Evolutionary conservation across 2,888 invertebrate species (phyloP).

Genomic region (Ditylenchus weischeri): DNA sequence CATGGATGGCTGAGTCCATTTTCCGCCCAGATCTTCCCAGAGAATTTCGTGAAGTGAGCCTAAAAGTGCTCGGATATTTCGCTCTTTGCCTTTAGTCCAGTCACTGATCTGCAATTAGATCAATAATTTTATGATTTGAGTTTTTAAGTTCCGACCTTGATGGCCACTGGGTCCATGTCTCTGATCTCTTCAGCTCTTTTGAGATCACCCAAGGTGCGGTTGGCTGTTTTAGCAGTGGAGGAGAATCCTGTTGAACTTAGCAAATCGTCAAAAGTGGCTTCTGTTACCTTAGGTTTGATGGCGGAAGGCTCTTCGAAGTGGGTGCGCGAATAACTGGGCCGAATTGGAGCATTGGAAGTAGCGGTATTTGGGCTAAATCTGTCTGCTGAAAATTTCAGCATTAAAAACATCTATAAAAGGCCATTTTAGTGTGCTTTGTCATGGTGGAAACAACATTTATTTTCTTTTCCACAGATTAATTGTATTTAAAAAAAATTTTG

Average conservation of each 20-base stretch:
- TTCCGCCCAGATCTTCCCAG: constrained; percentile 68
- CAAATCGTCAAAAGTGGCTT: constrained; percentile 61
- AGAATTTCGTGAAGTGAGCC: constrained; percentile 81
- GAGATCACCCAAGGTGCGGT: constrained; percentile 61
- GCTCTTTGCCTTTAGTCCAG: constrained; percentile 87
- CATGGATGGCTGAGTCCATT: constrained; percentile 92
- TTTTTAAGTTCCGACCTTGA: constrained; percentile 57
- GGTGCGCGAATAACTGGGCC: constrained; percentile 4
- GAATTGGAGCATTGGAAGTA: not conserved
- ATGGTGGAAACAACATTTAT: too few relatives aligned
- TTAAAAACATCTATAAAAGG: too few relatives aligned
- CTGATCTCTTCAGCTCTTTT: constrained; percentile 58
- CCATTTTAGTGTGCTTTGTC: too few relatives aligned
- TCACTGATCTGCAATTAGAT: constrained; percentile 66
- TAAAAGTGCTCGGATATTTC: constrained; percentile 90
- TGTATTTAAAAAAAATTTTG: too few relatives aligned
- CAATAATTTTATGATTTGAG: constrained; percentile 19
- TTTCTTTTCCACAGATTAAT: too few relatives aligned
- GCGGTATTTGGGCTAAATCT: not conserved
- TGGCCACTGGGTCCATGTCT: constrained; percentile 61
- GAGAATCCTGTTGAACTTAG: constrained; percentile 59
- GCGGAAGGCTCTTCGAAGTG: constrained; percentile 10
- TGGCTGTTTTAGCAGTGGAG: constrained; percentile 37
- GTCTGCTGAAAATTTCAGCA: too few relatives aligned
- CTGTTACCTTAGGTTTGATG: not conserved